Evolutionary conservation across 2,113 vertebrate species (phyloP), one percentile per base, ranked within the genome.

Genomic region (Anser brachyrhynchus): DNA sequence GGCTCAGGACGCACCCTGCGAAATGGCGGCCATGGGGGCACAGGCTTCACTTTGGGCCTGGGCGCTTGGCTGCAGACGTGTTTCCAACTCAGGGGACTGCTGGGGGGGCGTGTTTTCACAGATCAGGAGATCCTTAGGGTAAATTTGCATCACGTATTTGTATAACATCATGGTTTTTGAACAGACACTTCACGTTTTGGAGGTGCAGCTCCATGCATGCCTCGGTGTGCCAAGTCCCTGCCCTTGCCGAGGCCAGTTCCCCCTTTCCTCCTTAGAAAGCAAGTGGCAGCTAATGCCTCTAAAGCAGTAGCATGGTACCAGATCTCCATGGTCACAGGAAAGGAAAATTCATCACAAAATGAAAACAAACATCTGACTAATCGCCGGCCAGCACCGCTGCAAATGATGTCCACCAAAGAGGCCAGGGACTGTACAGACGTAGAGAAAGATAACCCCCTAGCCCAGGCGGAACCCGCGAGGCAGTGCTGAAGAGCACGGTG

Each of bases 271-370:
- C 23, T 39, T 29, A 57, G 61, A 49, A 86, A 92, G 79, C 21
- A 74, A 80, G 52, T 25, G 41, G 35, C 43, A 90, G 46, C 57
- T 72, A 25, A 33, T 92, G 25, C 66, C 18, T 19, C 66, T 35
- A 19, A 39, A 61, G 35, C 71, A 55, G 19, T 51, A 19, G 51
- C 41, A 21, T 1, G 0, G 28, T 17, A 77, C 55, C n/a, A 46
- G 28, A 83, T 46, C 55, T 83, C 75, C 61, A 31, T 4, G 26
- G 28, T 35, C 73, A 65, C 26, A 11, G 23, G 49, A 61, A 54
- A 90, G 29, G 43, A 92, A 90, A 86, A 87, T 59, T 35, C 35
- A 79, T 87, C 81, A n/a, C 57, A 73, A 49, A 86, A 77, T 35
- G 33, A 57, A 79, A 91, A 57, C 26, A 82, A 74, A 62, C 35